A percentile compares a stretch with the other conserved stretches of the same genome.
Conservation (phyloP, 1,140 invertebrate genomes). For the Micrasema minimum region DNA sequence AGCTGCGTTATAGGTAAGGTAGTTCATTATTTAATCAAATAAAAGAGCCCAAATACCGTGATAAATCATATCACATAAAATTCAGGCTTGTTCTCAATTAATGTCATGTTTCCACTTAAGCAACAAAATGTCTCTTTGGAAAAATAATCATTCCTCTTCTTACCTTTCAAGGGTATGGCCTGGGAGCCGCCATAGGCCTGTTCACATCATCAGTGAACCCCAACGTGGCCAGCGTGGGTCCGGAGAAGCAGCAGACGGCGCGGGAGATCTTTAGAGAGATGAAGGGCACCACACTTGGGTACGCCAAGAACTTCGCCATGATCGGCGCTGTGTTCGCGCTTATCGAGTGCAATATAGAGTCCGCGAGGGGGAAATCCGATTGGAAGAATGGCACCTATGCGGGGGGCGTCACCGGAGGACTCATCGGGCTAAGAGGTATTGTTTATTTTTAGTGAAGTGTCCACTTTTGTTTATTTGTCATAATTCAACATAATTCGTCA, state of each 20-base stretch:
- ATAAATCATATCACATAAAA: too few relatives aligned
- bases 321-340: conserved; percentile 93
- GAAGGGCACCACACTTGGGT: conserved; percentile 88
- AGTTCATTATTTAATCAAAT: too few relatives aligned
- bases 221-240: conserved; percentile 74
- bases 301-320: conserved; percentile 98
- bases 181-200: conserved; percentile 93
- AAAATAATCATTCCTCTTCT: too few relatives aligned
- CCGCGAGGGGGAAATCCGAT: conserved; percentile 91
- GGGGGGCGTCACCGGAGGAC: conserved; percentile 91
- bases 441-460: not conserved
- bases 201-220: conserved; percentile 97
- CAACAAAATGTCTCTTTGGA: too few relatives aligned
- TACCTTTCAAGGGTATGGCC: conserved; percentile 81
- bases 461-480: too few relatives aligned
- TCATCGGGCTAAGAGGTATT: conserved; percentile 92
- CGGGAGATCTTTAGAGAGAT: conserved; percentile 90
- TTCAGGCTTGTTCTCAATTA: too few relatives aligned
- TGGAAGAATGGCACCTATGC: conserved; percentile 97
- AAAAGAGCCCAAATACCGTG: too few relatives aligned
- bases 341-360: conserved; percentile 93
- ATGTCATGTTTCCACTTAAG: too few relatives aligned
- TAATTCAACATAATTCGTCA: too few relatives aligned
- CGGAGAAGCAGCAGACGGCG: conserved; percentile 86
- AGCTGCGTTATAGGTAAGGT: conserved; percentile 89